Evolutionary conservation across 1,140 invertebrate genomes (phyloP), one percentile per base, ranked within the genome.

Genomic region (Aphaenogaster floridana): DNA sequence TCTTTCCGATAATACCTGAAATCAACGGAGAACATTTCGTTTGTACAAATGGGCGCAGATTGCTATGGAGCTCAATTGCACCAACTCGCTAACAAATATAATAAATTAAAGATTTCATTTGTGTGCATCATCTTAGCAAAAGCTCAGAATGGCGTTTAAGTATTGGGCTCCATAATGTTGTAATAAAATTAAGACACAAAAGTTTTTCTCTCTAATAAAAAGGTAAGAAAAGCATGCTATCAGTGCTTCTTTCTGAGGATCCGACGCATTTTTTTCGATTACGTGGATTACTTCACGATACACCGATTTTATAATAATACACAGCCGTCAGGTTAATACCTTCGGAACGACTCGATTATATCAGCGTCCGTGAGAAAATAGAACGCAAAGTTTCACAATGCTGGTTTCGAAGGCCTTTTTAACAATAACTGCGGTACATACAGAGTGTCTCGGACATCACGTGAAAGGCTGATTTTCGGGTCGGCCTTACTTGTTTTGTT

Each of bases 1-100:
- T 87, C 98, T 95, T 92, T 97, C 96, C 28, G 97, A 97, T 85
- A 98, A 96, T 83, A 97, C 96, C 95, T 96, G 66, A 28, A 89
- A 90, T 63, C 39, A 85, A 21, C 28, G 17, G 11, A 59, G 6
- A 48, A 36, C 9, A 45, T 36, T 0, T 6, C 7, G 3, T 61
- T 64, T 48, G 15, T 11, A 34, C 3, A 36, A n/a, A 4, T 17
- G 9, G 8, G 9, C 11, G 1, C 11, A 7, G 17, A 17, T n/a
- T 21, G 3, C 17, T 36, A 21, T 39, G 1, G 1, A 28, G 13
- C 0, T 3, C 4, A 11, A 1, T 77, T 57, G 8, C 8, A 42
- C n/a, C 52, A 7, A 45, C 4, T 77, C 2, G 21, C n/a, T 45
- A 42, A 45, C 39, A 59, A 42, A 28, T 34, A 17, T 59, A 52